These are phyloP conservation scores for Morinoia aosen DNA, from an alignment of 2,888 invertebrate species.

Conservation along the genomic window DNA sequence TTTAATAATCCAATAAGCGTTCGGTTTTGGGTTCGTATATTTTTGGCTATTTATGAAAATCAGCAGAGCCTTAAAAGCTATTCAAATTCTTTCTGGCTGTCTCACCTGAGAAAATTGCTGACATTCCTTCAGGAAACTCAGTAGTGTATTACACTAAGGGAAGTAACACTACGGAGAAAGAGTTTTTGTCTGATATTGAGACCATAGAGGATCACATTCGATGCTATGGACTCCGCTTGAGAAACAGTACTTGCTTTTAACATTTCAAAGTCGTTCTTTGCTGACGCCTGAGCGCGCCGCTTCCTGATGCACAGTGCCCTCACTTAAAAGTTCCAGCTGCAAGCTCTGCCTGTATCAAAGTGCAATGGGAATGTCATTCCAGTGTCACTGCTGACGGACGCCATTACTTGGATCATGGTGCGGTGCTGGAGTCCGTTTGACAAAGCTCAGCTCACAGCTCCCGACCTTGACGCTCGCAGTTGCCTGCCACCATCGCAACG, in stretches of 20 bases:
- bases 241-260: neutral
- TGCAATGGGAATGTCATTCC: slow-evolving; percentile 12
- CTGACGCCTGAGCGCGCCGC: neutral
- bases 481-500: neutral
- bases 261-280: neutral
- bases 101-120: neutral
- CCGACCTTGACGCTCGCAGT: slow-evolving; percentile 2
- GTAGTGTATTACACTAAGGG: neutral
- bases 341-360: neutral
- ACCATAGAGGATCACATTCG: neutral
- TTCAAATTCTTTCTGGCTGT: neutral
- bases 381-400: neutral
- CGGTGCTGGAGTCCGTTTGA: neutral
- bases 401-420: neutral
- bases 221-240: neutral
- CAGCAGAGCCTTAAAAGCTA: neutral
- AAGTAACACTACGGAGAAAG: neutral
- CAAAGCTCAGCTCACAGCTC: neutral
- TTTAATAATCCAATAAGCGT: neutral
- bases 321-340: neutral
- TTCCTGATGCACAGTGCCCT: neutral
- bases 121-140: neutral
- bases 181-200: neutral
- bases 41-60: neutral
- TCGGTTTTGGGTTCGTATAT: neutral